phyloP scores from a whole-genome alignment of 2,797 vertebrate genomes.

The Intellagama lesueurii region DNA sequence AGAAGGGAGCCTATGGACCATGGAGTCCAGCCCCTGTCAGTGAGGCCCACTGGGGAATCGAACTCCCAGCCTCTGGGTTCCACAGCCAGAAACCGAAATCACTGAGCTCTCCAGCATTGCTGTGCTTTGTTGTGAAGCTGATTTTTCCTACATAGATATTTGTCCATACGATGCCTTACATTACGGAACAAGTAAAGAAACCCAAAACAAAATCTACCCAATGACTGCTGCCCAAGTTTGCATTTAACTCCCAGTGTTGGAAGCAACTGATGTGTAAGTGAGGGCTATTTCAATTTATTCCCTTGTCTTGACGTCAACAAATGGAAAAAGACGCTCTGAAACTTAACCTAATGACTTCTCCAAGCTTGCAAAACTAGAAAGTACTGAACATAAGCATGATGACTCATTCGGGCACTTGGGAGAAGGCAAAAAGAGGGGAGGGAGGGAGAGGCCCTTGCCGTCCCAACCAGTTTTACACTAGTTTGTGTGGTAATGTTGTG shows the following conservation, averaged over 20 bases:
- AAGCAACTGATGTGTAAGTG: not conserved
- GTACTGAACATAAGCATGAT: conserved; percentile 49
- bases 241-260: conserved; percentile 19
- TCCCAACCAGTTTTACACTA: conserved; percentile 19
- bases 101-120: no score
- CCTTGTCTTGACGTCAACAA: conserved; percentile 55
- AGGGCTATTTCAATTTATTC: conserved; percentile 36
- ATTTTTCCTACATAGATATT: not conserved
- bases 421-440: conserved; percentile 13
- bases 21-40: no score
- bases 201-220: not conserved
- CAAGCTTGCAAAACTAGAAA: conserved; percentile 61
- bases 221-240: not conserved
- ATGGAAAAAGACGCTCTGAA: conserved; percentile 68
- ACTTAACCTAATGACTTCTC: conserved; percentile 70
- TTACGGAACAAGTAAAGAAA: not conserved
- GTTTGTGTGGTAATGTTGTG: conserved; percentile 13
- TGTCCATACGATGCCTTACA: not conserved
- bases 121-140: not conserved
- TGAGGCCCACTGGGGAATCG: no score
- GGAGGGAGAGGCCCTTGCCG: not conserved
- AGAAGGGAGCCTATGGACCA: no score
- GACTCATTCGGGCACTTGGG: conserved; percentile 62
- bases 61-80: no score
- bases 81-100: no score